Evolutionary conservation across 2,888 invertebrate species (phyloP), one percentile per base, ranked within the genome.

Genomic region (Erebia palarica): DNA sequence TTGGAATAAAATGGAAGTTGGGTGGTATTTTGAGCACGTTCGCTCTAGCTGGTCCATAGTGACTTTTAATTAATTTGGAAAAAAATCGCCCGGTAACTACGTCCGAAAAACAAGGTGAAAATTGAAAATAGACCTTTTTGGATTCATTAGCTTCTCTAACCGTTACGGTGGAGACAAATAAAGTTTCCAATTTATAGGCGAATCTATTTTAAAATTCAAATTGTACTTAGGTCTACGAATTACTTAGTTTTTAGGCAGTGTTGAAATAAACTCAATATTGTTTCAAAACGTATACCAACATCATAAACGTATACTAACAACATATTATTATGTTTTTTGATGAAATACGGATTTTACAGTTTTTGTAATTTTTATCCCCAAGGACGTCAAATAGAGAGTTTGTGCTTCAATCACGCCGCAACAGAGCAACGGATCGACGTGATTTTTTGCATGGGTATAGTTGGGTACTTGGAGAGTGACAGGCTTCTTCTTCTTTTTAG

Each of bases 21-120:
- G 81, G 86, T 87, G 70, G 89, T 90, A 90, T 91, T 91, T 91
- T 86, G 84, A 86, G 87, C 90, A 91, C 90, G 91, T 90, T 81
- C 86, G 78, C 79, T 80, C 81, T 78, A 78, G 78, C 79, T 71
- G 74, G 74, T 65, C 79, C 77, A 81, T 78, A 81, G 83, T 81
- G 84, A 86, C 85, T 88, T 89, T 90, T 89, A 89, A 88, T 90
- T 87, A 91, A 87, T 91, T 88, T 84, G 81, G 78, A 80, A 89
- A 88, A 89, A 80, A 74, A 69, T 51, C 55, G 49, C 51, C 53
- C 61, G 16, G 79, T 86, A 84, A 86, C 85, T 81, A 84, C 83
- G 80, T 78, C 76, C 79, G 71, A 81, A 82, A 79, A 71, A 59
- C 42, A 61, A 61, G 42, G 51, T 53, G 61, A 18, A 49, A 21